phyloP scores from a whole-genome alignment of 1,140 invertebrate genomes.

The Drosophila pachea region DNA sequence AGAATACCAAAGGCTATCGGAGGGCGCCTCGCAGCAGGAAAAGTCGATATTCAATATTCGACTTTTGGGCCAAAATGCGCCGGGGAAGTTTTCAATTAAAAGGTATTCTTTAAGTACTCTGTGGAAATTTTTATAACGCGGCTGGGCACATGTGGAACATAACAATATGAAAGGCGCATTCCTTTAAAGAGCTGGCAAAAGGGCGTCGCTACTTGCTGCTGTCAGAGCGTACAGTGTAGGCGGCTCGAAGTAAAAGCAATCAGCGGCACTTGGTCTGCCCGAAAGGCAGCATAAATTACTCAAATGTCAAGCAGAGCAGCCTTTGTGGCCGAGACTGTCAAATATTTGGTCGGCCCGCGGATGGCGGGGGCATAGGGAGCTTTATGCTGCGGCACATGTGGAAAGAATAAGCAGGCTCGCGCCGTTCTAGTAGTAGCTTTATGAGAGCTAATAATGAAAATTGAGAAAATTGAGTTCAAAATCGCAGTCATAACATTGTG shows the following conservation, averaged over 20 bases:
- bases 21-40: too few species aligned
- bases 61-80: too few species aligned
- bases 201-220: constrained; percentile 1
- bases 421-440: constrained; percentile 50
- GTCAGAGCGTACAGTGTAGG: background rate
- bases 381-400: constrained; percentile 45
- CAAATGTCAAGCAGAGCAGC: constrained; percentile 52
- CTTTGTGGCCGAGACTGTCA: constrained; percentile 21
- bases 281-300: constrained; percentile 56
- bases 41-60: too few species aligned
- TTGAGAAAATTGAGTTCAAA: constrained; percentile 66
- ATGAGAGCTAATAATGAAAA: constrained; percentile 70
- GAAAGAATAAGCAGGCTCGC: constrained; percentile 54
- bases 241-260: constrained; percentile 46
- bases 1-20: too few species aligned
- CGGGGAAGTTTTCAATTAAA: too few species aligned
- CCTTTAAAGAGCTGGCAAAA: background rate
- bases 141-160: constrained; percentile 3
- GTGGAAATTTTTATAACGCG: background rate
- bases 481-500: constrained; percentile 59
- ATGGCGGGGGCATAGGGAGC: constrained; percentile 21
- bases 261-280: constrained; percentile 41
- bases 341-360: constrained; percentile 18
- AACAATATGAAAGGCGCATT: constrained; percentile 8
- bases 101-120: background rate